Evolutionary conservation across 2,113 vertebrate species (phyloP), one percentile per base, ranked within the genome.

Genomic region (Eleginops maclovinus): DNA sequence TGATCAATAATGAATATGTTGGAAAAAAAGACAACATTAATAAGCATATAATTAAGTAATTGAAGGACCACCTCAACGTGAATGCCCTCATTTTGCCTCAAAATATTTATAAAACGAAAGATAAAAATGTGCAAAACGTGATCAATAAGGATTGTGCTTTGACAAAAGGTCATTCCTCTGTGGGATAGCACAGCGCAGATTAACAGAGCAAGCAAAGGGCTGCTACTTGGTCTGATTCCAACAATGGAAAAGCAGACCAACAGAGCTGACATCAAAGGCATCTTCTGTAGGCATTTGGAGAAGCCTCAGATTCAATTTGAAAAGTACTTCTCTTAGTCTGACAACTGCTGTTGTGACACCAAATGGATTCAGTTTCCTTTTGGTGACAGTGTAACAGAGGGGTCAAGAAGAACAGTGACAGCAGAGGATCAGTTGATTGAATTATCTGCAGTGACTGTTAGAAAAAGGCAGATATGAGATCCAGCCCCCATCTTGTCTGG

Each of bases 401-500:
- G 81, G 85, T 88, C 88, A 77, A 63, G 81, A 86, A 61, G 73
- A 85, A 46, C 70, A 63, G 63, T 83, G 85, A 79, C 76, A 81
- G 79, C 66, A 74, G 46, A 81, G 81, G 72, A 77, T 47, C 65
- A 9, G 1, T 62, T 72, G 83, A 82, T 85, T 79, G 85, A 91
- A 83, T 89, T 81, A 87, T 88, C 81, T 67, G 40, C 21, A 56
- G 75, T 50, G 53, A 56, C 31, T 72, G 73, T 75, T 73, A 55
- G 65, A 69, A 65, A 70, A 62, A 53, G 40, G 19, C 66, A 54
- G 65, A 76, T 67, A 67, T 61, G 43, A 72, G 58, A 53, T 53
- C 46, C 31, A 9, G 15, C 36, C 41, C 17, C 17, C 31, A 40
- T 15, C 41, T 58, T 31, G 28, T 73, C 62, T 64, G 28, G n/a